Percentiles rank a stretch among this genome's conserved stretches.
phyloP scores from a whole-genome alignment of 2,797 vertebrate species.

The Scarus forsteni region DNA sequence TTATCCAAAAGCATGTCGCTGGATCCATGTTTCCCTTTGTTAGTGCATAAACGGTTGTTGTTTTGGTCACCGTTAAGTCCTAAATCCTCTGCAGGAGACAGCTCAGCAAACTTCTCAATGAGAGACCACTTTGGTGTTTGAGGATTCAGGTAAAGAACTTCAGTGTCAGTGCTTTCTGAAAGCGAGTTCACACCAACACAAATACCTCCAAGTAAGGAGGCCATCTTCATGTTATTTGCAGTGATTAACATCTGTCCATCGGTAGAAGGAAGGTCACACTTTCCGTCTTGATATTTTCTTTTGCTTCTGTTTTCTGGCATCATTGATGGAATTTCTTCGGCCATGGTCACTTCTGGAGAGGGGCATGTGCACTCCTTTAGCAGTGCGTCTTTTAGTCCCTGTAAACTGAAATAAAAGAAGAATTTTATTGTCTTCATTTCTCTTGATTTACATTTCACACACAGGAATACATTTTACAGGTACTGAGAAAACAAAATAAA shows the following conservation, averaged over 20 bases:
- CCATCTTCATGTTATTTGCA: constrained; percentile 5
- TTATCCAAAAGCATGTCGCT: constrained; percentile 12
- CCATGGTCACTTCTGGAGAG: constrained; percentile 41
- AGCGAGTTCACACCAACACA: constrained; percentile 9
- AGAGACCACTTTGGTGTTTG: constrained; percentile 66
- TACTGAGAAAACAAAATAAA: too few species aligned
- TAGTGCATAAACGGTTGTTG: neutral
- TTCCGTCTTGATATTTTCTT: constrained; percentile 51
- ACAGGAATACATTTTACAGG: too few species aligned
- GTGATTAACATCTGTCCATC: constrained; percentile 35
- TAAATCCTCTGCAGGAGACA: constrained; percentile 37
- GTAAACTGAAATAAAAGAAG: constrained; percentile 13
- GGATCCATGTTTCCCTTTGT: neutral
- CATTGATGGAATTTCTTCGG: constrained; percentile 43
- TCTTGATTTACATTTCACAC: too few species aligned
- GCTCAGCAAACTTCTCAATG: constrained; percentile 63
- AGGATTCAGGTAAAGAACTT: constrained; percentile 71
- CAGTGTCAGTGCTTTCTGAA: constrained; percentile 43
- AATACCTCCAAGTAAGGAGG: constrained; percentile 8
- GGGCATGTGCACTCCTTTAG: constrained; percentile 3
- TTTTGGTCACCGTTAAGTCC: constrained; percentile 11
- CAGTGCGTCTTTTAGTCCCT: constrained; percentile 2
- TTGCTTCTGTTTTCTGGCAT: constrained; percentile 53
- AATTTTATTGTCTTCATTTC: too few species aligned
- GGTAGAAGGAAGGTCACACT: constrained; percentile 15